These are phyloP conservation scores for Amphimallon solstitiale DNA, from an alignment of 2,888 invertebrate species.

Conservation along the genomic window DNA sequence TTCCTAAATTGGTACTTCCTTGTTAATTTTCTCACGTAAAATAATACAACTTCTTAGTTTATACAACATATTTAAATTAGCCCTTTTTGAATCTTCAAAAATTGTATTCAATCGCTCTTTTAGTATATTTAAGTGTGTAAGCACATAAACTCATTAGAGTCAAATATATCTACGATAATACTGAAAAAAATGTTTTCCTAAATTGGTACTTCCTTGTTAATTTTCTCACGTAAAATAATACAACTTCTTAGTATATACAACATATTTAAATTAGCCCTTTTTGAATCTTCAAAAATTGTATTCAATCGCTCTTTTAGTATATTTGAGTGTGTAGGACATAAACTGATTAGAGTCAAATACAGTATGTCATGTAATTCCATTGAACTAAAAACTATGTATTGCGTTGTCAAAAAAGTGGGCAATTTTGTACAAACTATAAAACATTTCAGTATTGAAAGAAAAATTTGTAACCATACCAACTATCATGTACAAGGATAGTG, in stretches of 20 bases:
- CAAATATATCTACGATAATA: too few species aligned
- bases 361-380: too few species aligned
- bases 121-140: slow-evolving; percentile 17
- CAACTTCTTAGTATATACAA: not conserved
- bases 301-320: not conserved
- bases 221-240: not conserved
- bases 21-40: not conserved
- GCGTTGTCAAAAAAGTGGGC: not conserved
- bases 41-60: not conserved
- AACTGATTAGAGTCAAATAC: slow-evolving; percentile 5
- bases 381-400: not conserved
- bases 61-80: not conserved
- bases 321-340: slow-evolving; percentile 12
- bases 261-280: not conserved
- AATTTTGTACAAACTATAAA: not conserved
- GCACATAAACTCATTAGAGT: slow-evolving; percentile 6
- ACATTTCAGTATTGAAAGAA: not conserved
- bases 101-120: not conserved
- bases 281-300: not conserved
- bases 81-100: not conserved
- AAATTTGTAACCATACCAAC: not conserved
- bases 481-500: too few species aligned
- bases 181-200: not conserved
- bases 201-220: not conserved
- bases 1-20: not conserved